These are phyloP conservation scores for Limnodromus scolopaceus DNA, from an alignment of 2,797 vertebrate species.

Conservation along the genomic window DNA sequence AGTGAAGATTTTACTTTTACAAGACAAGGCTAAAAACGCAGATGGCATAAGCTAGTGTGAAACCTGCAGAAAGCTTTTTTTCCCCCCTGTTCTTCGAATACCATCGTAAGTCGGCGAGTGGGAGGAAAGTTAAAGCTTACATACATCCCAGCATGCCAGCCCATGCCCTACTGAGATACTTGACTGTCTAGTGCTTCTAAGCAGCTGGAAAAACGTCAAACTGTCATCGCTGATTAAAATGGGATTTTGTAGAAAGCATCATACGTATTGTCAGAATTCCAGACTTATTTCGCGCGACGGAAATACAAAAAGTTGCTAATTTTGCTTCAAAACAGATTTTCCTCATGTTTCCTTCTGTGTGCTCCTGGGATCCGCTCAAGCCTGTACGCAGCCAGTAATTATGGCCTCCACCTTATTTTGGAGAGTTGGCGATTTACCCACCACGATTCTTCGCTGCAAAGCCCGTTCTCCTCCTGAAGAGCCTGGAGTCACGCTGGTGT, in stretches of 20 bases:
- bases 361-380: background rate
- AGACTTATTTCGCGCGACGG: background rate
- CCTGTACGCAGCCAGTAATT: background rate
- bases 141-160: constrained; percentile 74
- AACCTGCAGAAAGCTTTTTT: constrained; percentile 22
- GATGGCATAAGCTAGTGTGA: constrained; percentile 52
- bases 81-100: constrained; percentile 7
- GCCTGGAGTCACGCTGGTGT: background rate
- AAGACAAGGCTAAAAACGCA: constrained; percentile 39
- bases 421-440: background rate
- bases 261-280: constrained; percentile 33
- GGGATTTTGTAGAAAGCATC: constrained; percentile 68
- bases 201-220: constrained; percentile 79
- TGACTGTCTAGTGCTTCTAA: constrained; percentile 75
- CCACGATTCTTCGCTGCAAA: background rate
- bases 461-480: background rate
- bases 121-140: constrained; percentile 69
- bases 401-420: background rate
- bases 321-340: background rate
- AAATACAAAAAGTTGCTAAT: background rate
- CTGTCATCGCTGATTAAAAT: constrained; percentile 83
- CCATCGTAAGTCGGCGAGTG: background rate
- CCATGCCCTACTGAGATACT: constrained; percentile 73
- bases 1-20: constrained; percentile 57
- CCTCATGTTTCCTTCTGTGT: background rate